Evolutionary conservation across 2,888 invertebrate species (phyloP).

Genomic region (Girardia tigrina): DNA sequence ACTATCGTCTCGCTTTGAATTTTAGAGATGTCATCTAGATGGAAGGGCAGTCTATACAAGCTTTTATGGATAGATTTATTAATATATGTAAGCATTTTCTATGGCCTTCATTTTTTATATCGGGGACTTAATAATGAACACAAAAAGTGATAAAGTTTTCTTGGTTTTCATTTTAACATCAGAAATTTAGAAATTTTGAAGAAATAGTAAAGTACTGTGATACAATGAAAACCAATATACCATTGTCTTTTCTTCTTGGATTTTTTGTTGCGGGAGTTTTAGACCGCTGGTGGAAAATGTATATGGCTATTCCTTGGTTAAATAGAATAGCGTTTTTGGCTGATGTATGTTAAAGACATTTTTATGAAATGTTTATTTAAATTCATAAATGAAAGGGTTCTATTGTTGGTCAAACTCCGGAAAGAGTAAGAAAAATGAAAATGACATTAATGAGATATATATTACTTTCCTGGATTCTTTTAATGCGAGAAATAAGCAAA

Average conservation of each 20-base stretch:
- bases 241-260: neutral
- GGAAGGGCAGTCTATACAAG: slow-evolving; percentile 2
- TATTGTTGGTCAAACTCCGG: neutral
- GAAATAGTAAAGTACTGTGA: neutral
- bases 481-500: slow-evolving; percentile 23
- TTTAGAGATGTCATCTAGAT: neutral
- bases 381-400: neutral
- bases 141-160: neutral
- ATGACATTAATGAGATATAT: slow-evolving; percentile 11
- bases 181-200: neutral
- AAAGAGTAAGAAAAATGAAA: slow-evolving; percentile 9
- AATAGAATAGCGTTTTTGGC: slow-evolving; percentile 11
- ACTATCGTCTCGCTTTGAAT: neutral
- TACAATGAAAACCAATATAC: slow-evolving; percentile 12
- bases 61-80: neutral
- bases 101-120: neutral
- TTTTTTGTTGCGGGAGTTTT: slow-evolving; percentile 17
- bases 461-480: slow-evolving; percentile 1
- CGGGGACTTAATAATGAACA: neutral
- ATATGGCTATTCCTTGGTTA: slow-evolving; percentile 12
- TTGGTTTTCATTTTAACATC: neutral
- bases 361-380: neutral
- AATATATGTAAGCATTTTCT: neutral
- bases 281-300: slow-evolving; percentile 17
- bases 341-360: neutral